Evolutionary conservation across 2,888 invertebrate genomes (phyloP).

Genomic region (Apoderus coryli): DNA sequence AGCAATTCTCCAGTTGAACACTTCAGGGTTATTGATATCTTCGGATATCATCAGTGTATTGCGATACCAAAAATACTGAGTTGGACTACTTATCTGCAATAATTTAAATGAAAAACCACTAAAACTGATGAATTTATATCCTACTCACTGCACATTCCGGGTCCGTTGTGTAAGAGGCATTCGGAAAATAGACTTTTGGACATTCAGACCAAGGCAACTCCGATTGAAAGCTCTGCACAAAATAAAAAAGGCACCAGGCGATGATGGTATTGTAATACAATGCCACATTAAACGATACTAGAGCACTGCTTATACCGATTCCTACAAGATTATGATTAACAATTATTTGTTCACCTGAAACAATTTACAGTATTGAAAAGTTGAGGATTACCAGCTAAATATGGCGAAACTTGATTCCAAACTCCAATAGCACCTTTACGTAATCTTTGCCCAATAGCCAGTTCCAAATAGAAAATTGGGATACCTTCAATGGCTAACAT

Average conservation of each 20-base stretch:
- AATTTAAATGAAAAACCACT: not conserved
- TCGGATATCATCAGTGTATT: constrained; percentile 81
- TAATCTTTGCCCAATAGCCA: constrained; percentile 87
- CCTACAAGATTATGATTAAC: constrained; percentile 36
- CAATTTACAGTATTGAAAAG: not conserved
- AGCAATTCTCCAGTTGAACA: constrained; percentile 86
- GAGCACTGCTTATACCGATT: constrained; percentile 86
- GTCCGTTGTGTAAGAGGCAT: constrained; percentile 63
- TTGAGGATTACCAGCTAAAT: constrained; percentile 41
- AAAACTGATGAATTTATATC: constrained; percentile 1
- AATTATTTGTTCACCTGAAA: not conserved
- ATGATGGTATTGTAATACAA: constrained; percentile 96
- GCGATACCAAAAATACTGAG: constrained; percentile 92
- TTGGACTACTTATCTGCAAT: constrained; percentile 70
- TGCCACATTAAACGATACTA: constrained; percentile 92
- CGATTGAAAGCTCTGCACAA: constrained; percentile 84
- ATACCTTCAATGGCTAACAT: constrained; percentile 91
- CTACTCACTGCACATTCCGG: constrained; percentile 66
- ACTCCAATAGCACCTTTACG: constrained; percentile 90
- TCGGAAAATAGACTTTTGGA: constrained; percentile 66
- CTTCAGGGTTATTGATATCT: constrained; percentile 72
- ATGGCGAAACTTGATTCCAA: constrained; percentile 88
- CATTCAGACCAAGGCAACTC: constrained; percentile 87
- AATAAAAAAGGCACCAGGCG: constrained; percentile 94
- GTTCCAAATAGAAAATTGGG: constrained; percentile 89